Conservation (phyloP, 2,888 invertebrate species). For the Synergus japonicus region DNA sequence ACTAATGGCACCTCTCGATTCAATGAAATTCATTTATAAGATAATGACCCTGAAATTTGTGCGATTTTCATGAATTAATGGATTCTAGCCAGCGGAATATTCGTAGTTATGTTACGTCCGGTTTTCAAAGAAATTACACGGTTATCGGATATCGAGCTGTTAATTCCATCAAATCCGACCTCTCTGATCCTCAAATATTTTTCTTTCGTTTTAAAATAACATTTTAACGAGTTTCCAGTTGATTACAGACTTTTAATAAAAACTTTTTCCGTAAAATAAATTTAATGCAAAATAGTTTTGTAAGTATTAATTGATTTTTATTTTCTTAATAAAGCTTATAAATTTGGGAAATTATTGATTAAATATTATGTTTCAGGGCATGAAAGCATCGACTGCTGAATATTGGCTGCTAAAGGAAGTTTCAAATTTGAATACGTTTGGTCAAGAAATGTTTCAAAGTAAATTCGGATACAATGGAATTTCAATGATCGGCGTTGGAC, state of each 20-base stretch:
- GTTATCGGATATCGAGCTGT: not conserved
- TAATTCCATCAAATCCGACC: not conserved
- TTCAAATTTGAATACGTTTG: constrained; percentile 88
- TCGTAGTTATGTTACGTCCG: constrained; percentile 2
- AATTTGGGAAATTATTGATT: not conserved
- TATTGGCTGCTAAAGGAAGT: constrained; percentile 91
- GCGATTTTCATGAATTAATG: not conserved
- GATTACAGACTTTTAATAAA: not conserved
- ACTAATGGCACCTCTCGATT: not conserved
- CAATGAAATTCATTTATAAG: not conserved
- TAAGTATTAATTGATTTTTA: not conserved
- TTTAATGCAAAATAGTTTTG: not conserved
- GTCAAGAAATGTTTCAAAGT: constrained; percentile 90
- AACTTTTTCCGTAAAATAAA: not conserved
- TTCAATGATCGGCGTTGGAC: constrained; percentile 86
- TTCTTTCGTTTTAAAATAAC: not conserved
- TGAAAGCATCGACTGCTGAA: constrained; percentile 88
- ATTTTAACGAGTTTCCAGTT: not conserved
- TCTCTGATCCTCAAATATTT: not conserved
- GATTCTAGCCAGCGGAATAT: not conserved
- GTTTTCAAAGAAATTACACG: not conserved
- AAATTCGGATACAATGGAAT: constrained; percentile 81
- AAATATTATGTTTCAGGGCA: constrained; percentile 77
- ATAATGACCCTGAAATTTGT: not conserved
- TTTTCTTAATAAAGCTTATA: not conserved